Percentiles rank a stretch among this genome's conserved stretches.
phyloP scores from a whole-genome alignment of 2,113 vertebrate genomes.

The Lasiurus borealis region DNA sequence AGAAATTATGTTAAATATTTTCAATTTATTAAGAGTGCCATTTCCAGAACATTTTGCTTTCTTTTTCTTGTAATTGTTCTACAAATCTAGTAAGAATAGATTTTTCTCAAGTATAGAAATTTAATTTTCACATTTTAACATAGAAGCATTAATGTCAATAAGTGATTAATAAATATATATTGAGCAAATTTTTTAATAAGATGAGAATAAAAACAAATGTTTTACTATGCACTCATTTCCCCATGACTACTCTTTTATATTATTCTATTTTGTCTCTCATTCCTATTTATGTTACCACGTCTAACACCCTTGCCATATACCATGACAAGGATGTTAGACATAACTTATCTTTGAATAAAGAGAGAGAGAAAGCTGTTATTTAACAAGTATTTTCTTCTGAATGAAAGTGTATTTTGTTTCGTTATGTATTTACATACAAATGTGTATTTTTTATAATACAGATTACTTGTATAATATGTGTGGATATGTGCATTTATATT shows the following conservation, averaged over 20 bases:
- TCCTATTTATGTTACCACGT: background rate
- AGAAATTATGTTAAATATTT: background rate
- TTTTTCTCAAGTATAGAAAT: background rate
- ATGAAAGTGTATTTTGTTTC: too few species aligned
- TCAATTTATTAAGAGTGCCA: background rate
- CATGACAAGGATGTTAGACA: background rate
- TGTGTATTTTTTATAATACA: too few species aligned
- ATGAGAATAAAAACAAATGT: background rate
- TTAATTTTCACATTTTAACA: constrained; percentile 13
- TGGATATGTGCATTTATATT: too few species aligned
- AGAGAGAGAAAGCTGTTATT: background rate
- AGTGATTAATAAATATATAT: background rate
- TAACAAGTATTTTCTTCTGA: too few species aligned
- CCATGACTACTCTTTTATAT: background rate
- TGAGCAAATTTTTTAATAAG: constrained; percentile 2
- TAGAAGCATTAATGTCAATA: background rate
- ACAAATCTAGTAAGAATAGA: background rate
- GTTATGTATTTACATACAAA: too few species aligned
- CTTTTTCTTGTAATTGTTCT: background rate
- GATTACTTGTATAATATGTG: too few species aligned
- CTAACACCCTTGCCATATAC: background rate
- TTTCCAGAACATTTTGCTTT: background rate
- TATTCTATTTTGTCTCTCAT: background rate
- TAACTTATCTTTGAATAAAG: background rate
- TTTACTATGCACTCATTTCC: background rate